A percentile compares a stretch with the other conserved stretches of the same genome.
These are phyloP conservation scores for Micromussa lordhowensis DNA, from an alignment of 92 coral and sea anemone genomes.

Conservation along the genomic window DNA sequence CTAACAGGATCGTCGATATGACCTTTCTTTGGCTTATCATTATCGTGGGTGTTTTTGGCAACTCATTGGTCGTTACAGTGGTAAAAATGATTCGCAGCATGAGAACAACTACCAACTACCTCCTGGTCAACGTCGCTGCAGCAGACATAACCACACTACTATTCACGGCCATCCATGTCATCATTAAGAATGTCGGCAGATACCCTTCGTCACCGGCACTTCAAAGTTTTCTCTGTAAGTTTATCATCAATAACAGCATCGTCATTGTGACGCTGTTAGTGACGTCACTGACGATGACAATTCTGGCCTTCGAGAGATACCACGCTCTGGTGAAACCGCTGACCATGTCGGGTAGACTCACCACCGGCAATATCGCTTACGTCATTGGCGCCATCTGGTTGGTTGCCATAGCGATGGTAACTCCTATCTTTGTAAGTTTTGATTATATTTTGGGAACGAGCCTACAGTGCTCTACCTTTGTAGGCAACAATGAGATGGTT, in stretches of 20 bases:
- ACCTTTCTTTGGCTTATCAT: conserved; percentile 30
- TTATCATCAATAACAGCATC: conserved; percentile 1
- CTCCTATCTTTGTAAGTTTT: conserved; percentile 62
- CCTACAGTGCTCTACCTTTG: conserved; percentile 47
- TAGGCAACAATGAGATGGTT: conserved; percentile 38
- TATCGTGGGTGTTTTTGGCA: conserved; percentile 48
- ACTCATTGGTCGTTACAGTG: conserved; percentile 29
- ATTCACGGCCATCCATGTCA: conserved; percentile 32
- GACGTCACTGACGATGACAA: conserved; percentile 71
- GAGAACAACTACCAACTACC: conserved; percentile 40
- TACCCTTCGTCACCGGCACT: neutral
- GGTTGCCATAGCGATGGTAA: conserved; percentile 61
- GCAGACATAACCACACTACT: conserved; percentile 30
- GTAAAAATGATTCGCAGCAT: conserved; percentile 24
- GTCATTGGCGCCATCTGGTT: conserved; percentile 69
- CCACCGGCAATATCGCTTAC: conserved; percentile 59
- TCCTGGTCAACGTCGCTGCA: conserved; percentile 34
- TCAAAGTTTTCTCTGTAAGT: conserved; percentile 15
- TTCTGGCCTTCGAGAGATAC: conserved; percentile 81
- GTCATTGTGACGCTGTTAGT: conserved; percentile 46
- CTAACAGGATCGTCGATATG: neutral
- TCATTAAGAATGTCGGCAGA: neutral
- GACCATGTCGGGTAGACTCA: conserved; percentile 51
- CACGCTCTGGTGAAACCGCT: conserved; percentile 76
- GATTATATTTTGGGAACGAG: conserved; percentile 5